Conservation (phyloP, 2,888 invertebrate genomes). For the Drosophila rubida region DNA sequence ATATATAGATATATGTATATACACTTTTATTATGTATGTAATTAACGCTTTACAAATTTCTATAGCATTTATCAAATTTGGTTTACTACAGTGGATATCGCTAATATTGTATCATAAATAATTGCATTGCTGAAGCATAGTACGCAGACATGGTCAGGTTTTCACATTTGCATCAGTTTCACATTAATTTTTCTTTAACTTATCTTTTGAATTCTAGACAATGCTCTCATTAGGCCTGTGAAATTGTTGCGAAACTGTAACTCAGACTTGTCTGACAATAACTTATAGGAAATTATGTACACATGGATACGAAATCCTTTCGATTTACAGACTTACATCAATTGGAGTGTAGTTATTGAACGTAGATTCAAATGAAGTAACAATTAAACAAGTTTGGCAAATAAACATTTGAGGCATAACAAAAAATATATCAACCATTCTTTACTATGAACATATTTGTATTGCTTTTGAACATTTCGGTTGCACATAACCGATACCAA, state of each 20-base stretch:
- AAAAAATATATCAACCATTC: conserved; percentile 7
- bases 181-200: background rate
- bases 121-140: conserved; percentile 8
- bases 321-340: conserved; percentile 12
- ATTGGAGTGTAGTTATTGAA: conserved; percentile 10
- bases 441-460: conserved; percentile 24
- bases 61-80: conserved; percentile 31
- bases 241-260: background rate
- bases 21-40: conserved; percentile 44
- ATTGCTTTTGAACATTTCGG: conserved; percentile 44
- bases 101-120: conserved; percentile 32
- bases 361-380: conserved; percentile 1
- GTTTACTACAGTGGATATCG: conserved; percentile 53
- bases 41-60: conserved; percentile 54
- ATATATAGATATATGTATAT: conserved; percentile 21
- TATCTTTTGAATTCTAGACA: background rate
- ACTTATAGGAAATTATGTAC: conserved; percentile 25
- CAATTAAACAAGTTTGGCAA: background rate
- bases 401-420: background rate
- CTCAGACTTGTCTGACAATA: background rate
- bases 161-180: background rate
- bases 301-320: conserved; percentile 3
- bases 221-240: background rate
- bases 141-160: background rate
- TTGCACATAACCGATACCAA: conserved; percentile 41